Percentiles rank a stretch among this genome's conserved stretches.
Conservation (phyloP, 2,113 vertebrate genomes). For the Herpetotheres cachinnans region DNA sequence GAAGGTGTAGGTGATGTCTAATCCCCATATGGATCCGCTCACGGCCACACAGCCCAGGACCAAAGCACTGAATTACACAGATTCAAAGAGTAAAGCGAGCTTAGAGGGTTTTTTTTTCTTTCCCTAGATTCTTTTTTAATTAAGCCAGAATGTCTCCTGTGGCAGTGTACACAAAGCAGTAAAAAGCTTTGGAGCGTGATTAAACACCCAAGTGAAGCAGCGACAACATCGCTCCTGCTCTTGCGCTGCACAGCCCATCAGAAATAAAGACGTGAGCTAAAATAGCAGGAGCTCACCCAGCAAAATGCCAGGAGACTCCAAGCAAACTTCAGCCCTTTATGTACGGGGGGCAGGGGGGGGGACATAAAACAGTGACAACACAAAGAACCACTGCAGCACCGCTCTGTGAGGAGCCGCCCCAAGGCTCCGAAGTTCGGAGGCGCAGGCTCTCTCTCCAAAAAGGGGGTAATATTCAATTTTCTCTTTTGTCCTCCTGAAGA, state of each 20-base stretch:
- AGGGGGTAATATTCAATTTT: neutral
- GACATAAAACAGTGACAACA: neutral
- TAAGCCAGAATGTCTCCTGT: neutral
- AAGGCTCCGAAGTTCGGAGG: neutral
- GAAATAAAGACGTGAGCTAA: neutral
- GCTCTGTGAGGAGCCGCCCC: neutral
- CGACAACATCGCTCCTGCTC: neutral
- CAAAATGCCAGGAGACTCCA: neutral
- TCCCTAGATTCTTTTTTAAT: neutral
- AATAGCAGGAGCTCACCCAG: neutral
- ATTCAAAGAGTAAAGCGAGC: neutral
- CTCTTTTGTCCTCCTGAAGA: neutral
- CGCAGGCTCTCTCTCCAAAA: neutral
- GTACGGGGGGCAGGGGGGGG: too few species aligned
- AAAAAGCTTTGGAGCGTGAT: neutral
- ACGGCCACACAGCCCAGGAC: neutral
- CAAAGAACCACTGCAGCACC: neutral
- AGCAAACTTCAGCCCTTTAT: neutral
- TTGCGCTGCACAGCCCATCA: neutral
- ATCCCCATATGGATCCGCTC: neutral
- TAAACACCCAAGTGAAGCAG: neutral
- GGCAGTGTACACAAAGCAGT: neutral
- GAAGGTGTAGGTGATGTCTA: neutral
- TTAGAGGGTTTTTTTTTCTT: neutral
- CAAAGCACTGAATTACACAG: neutral